Percentiles rank a stretch among this genome's conserved stretches.
Conservation (phyloP, 2,888 invertebrate genomes). For the Elysia crispata region DNA sequence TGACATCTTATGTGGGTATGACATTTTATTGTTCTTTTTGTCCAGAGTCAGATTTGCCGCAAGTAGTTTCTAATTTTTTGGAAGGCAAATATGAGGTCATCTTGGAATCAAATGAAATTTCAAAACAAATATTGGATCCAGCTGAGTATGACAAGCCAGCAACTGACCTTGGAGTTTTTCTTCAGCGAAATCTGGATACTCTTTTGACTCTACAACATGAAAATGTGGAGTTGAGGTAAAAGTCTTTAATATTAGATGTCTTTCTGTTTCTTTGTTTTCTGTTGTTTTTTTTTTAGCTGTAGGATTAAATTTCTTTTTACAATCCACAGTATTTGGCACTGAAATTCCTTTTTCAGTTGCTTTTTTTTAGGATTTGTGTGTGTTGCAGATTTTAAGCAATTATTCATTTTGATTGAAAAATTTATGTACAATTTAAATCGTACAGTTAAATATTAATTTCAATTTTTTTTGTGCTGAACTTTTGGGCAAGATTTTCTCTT, state of each 20-base stretch:
- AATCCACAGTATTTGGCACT: not conserved
- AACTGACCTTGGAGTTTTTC: conserved; percentile 32
- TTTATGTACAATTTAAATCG: too few species aligned
- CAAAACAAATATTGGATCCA: conserved; percentile 47
- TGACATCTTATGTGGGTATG: too few species aligned
- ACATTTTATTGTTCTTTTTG: not conserved
- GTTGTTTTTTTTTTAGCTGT: too few species aligned
- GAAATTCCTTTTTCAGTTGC: not conserved
- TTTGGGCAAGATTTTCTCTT: too few species aligned
- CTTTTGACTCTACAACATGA: conserved; percentile 35
- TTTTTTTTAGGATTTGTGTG: not conserved
- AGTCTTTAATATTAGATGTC: not conserved
- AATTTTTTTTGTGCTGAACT: too few species aligned
- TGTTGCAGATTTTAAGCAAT: conserved; percentile 4
- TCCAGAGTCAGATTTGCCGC: conserved; percentile 31
- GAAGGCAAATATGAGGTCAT: conserved; percentile 52
- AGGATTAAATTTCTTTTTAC: too few species aligned
- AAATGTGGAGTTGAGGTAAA: conserved; percentile 34
- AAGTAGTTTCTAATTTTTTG: conserved; percentile 33
- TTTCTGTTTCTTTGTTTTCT: too few species aligned
- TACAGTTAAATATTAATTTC: too few species aligned
- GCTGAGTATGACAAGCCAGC: conserved; percentile 1
- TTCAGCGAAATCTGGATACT: conserved; percentile 51
- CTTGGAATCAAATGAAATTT: conserved; percentile 39
- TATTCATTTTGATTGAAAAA: too few species aligned